These are phyloP conservation scores for Athalia circularis DNA, from an alignment of 2,888 invertebrate species.

Conservation along the genomic window DNA sequence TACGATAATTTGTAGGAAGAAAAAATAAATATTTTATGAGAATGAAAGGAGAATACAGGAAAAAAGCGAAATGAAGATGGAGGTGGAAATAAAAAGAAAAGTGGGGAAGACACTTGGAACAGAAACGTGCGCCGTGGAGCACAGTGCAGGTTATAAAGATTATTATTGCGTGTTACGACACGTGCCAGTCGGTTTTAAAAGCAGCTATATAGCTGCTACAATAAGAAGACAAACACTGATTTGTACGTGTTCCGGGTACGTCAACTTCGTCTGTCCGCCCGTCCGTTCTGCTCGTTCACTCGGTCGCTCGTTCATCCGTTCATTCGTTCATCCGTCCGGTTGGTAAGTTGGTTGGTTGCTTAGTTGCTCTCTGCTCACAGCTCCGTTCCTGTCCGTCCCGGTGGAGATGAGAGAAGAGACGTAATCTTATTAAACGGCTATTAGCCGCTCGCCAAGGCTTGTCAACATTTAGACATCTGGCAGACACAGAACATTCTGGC, in stretches of 20 bases:
- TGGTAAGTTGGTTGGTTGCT: background rate
- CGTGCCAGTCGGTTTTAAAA: background rate
- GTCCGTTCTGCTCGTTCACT: slow-evolving; percentile 12
- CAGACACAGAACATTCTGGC: slow-evolving; percentile 70
- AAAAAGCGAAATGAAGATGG: too few relatives aligned
- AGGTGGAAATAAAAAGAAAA: too few relatives aligned
- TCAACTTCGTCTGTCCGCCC: slow-evolving; percentile 54
- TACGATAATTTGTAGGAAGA: background rate
- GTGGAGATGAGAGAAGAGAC: slow-evolving; percentile 55
- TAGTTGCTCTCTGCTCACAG: slow-evolving; percentile 17
- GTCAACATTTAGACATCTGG: slow-evolving; percentile 73
- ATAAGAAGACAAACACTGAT: slow-evolving; percentile 24
- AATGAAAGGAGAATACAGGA: too few relatives aligned
- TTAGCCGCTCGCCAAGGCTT: slow-evolving; percentile 71
- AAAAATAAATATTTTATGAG: too few relatives aligned
- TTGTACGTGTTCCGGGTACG: slow-evolving; percentile 67
- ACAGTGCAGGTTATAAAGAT: too few relatives aligned
- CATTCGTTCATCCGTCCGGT: slow-evolving; percentile 60
- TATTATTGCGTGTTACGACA: background rate
- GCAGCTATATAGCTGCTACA: background rate
- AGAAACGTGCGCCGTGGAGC: too few relatives aligned
- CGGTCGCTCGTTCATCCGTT: background rate
- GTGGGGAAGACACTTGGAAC: too few relatives aligned
- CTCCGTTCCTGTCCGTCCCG: slow-evolving; percentile 39
- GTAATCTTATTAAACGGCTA: slow-evolving; percentile 73